Evolutionary conservation across 2,797 vertebrate species (phyloP), one percentile per base, ranked within the genome.

Genomic region (Lagorchestes hirsutus): DNA sequence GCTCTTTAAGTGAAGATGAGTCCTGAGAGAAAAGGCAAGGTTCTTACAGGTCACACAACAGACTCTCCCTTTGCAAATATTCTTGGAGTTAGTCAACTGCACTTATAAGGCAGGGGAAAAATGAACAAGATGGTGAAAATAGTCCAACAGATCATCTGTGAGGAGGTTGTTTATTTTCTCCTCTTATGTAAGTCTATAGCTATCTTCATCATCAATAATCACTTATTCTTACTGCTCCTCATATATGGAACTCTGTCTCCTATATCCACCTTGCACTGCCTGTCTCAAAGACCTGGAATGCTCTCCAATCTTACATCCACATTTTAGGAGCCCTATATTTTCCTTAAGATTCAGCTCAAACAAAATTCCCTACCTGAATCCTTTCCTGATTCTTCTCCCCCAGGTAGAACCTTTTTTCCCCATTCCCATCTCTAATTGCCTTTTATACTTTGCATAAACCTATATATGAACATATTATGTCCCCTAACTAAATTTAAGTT

Each of bases 21-120:
- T 98, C 97, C 96, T 96, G 95, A 95, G 97, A 98, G 97, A 96
- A 92, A 97, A 96, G 90, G 91, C 95, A 90, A 91, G 67, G 96
- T 93, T 94, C 93, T 91, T 58, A 62, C 56, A 96, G 96, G 97
- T 97, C 97, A 96, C 87, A 57, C 90, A 96, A 93, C 93, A 92
- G 92, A 57, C 90, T 94, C 87, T 91, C 92, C 96, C 3, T 0
- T 91, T 96, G 96, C 97, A 96, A 98, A 95, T 96, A 93, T 96
- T 96, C 93, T 97, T 91, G 34, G 96, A 29, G 54, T 95, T 95
- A 95, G 40, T 91, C 95, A 94, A 93, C 40, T 40, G 92, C 87
- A 92, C 93, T 95, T 97, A 82, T 27, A 96, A 96, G 54, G 57
- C 96, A 97, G 94, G 97, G 0, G 34, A 95, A 74, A 31, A 97